Percentiles rank a stretch among this genome's conserved stretches.
These are phyloP conservation scores for Toxostoma redivivum DNA, from an alignment of 2,113 vertebrate genomes.

Conservation along the genomic window DNA sequence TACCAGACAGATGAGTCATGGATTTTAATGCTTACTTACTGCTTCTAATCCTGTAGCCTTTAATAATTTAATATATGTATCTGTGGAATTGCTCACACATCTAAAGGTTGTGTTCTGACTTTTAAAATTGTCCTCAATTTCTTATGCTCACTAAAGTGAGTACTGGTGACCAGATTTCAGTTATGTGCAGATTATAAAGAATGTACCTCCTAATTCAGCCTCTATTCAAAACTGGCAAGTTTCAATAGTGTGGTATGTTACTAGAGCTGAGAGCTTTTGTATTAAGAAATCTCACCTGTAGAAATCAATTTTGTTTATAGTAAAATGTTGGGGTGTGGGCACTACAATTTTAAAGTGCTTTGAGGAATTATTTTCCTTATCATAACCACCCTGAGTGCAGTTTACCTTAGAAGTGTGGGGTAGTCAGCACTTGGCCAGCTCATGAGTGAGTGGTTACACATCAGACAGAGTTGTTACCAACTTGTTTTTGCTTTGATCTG, in stretches of 20 bases:
- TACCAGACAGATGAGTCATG: neutral
- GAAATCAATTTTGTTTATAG: neutral
- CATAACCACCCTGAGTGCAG: neutral
- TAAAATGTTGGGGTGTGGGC: neutral
- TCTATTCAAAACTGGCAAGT: neutral
- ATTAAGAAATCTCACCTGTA: neutral
- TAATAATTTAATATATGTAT: neutral
- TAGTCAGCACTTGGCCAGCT: neutral
- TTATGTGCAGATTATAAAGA: neutral
- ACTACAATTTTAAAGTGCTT: neutral
- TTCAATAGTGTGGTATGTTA: neutral
- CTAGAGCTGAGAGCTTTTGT: neutral
- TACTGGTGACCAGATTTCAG: neutral
- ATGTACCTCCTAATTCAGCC: neutral
- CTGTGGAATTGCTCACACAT: neutral
- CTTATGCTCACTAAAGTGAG: neutral
- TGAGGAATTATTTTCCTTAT: neutral
- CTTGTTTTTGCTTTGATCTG: neutral
- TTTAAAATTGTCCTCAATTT: neutral
- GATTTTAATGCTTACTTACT: neutral
- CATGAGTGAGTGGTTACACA: neutral
- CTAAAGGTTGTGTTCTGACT: neutral
- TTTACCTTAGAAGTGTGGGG: neutral
- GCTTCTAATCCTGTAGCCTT: neutral
- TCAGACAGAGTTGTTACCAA: neutral